These are phyloP conservation scores for Galagoides demidoff DNA, from an alignment of 2,797 vertebrate species.

Conservation along the genomic window DNA sequence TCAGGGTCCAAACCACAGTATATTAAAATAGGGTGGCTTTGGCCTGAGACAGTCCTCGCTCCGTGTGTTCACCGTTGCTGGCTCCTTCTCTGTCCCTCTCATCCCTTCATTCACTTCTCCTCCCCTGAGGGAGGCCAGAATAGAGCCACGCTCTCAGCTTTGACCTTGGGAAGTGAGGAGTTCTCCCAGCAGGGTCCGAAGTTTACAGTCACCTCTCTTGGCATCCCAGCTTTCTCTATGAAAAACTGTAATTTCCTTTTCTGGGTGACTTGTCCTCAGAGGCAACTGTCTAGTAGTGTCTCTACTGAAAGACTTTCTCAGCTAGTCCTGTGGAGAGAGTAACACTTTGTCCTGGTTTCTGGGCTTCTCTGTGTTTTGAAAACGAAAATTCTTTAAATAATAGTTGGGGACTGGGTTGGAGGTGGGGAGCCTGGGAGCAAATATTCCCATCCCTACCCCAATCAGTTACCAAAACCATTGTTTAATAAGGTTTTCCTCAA, in stretches of 20 bases:
- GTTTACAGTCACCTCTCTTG: background rate
- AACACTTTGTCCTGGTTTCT: background rate
- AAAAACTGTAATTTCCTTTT: background rate
- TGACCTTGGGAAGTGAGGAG: background rate
- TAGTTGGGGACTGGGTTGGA: background rate
- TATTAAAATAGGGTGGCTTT: background rate
- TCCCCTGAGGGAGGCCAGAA: background rate
- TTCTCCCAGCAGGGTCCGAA: background rate
- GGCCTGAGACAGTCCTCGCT: background rate
- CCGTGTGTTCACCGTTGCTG: background rate
- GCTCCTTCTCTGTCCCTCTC: background rate
- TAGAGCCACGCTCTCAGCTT: background rate
- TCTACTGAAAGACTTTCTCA: slow-evolving; percentile 6
- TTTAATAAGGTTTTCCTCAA: background rate
- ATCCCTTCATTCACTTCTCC: background rate
- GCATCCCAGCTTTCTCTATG: background rate
- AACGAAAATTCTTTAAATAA: background rate
- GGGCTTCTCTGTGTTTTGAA: background rate
- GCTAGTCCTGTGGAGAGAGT: background rate
- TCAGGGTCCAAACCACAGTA: background rate
- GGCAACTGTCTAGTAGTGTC: background rate
- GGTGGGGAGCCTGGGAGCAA: background rate
- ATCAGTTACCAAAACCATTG: background rate
- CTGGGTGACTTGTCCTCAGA: background rate
- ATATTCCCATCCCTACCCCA: background rate